Conservation (phyloP, 2,888 invertebrate species). For the Morpho deidamia region DNA sequence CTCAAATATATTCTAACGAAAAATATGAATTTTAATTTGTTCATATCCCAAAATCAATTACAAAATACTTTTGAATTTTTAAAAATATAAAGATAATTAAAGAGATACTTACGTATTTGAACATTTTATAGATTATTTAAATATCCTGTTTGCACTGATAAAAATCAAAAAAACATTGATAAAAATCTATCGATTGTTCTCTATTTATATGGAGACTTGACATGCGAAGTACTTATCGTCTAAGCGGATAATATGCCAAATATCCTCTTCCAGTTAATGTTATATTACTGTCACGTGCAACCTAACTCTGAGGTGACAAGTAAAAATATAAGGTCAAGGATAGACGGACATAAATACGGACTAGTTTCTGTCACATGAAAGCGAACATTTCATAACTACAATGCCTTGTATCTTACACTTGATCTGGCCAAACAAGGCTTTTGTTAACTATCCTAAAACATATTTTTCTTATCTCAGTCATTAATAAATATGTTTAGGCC, state of each 20-base stretch:
- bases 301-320: conserved; percentile 48
- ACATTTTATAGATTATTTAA: conserved; percentile 48
- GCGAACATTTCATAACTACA: conserved; percentile 2
- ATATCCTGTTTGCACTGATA: conserved; percentile 16
- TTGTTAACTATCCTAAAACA: neutral
- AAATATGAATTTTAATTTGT: too few relatives aligned
- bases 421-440: conserved; percentile 13
- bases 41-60: too few relatives aligned
- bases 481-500: neutral
- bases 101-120: conserved; percentile 65
- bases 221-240: conserved; percentile 25
- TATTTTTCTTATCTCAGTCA: neutral
- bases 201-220: conserved; percentile 35
- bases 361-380: conserved; percentile 19
- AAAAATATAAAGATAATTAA: neutral
- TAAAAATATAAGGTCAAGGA: conserved; percentile 50
- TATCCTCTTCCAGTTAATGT: conserved; percentile 56
- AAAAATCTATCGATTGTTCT: conserved; percentile 18
- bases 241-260: conserved; percentile 54
- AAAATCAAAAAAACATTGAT: conserved; percentile 27
- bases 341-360: conserved; percentile 9
- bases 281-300: conserved; percentile 53
- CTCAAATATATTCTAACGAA: too few relatives aligned
- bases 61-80: neutral
- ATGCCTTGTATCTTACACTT: conserved; percentile 6